phyloP scores from a whole-genome alignment of 2,113 vertebrate species.

The Mirounga angustirostris region DNA sequence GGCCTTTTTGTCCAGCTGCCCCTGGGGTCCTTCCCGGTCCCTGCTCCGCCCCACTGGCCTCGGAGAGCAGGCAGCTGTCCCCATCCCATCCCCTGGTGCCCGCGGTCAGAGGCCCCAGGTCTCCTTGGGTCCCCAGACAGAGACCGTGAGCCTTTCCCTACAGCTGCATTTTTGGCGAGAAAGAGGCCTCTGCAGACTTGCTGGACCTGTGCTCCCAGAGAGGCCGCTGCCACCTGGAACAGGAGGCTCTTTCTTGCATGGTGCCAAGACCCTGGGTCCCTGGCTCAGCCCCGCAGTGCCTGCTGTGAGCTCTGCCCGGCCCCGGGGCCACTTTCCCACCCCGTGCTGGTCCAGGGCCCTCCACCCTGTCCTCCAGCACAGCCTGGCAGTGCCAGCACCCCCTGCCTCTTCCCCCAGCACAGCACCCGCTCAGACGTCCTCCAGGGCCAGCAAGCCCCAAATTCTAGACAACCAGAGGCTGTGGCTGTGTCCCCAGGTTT shows the following conservation, averaged over 20 bases:
- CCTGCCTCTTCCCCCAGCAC: background rate
- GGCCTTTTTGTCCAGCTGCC: background rate
- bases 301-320: conserved; percentile 80
- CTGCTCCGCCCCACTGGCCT: background rate
- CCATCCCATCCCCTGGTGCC: background rate
- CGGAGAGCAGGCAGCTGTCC: background rate
- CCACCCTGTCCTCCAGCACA: background rate
- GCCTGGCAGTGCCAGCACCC: background rate
- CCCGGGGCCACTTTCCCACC: conserved; percentile 60
- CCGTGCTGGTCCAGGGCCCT: background rate
- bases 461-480: background rate
- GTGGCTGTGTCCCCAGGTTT: background rate
- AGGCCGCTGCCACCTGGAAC: conserved; percentile 83
- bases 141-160: conserved; percentile 65
- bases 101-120: too few relatives aligned
- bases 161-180: conserved; percentile 82
- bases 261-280: conserved; percentile 71
- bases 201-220: conserved; percentile 81
- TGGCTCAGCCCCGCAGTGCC: conserved; percentile 77
- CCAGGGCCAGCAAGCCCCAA: fast-evolving
- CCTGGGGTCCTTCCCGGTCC: background rate
- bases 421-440: background rate
- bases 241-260: background rate
- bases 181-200: conserved; percentile 75
- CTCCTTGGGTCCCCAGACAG: background rate